phyloP scores from a whole-genome alignment of 2,888 invertebrate genomes.

The Andricus quercusramuli region DNA sequence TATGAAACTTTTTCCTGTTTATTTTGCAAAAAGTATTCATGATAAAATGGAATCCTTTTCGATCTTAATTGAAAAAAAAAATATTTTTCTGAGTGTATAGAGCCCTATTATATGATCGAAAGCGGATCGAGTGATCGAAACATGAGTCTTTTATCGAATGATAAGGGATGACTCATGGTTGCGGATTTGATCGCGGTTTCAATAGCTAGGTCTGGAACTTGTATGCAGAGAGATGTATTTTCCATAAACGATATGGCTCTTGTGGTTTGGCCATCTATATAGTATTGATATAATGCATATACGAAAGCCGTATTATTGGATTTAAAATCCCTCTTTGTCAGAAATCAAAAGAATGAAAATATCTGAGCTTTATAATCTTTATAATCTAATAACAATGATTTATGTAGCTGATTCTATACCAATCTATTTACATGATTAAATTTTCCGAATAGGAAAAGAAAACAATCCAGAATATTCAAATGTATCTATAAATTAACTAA shows the following conservation, averaged over 20 bases:
- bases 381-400: too few relatives aligned
- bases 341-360: not conserved
- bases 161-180: constrained; percentile 27
- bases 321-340: not conserved
- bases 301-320: not conserved
- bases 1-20: too few relatives aligned
- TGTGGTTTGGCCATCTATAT: not conserved
- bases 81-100: too few relatives aligned
- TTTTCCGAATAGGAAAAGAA: too few relatives aligned
- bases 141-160: constrained; percentile 9
- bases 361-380: not conserved
- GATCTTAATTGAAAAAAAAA: too few relatives aligned
- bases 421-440: too few relatives aligned
- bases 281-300: not conserved
- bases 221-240: constrained; percentile 1
- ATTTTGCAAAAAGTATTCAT: too few relatives aligned
- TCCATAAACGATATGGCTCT: constrained; percentile 10
- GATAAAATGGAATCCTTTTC: too few relatives aligned
- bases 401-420: too few relatives aligned
- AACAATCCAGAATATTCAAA: too few relatives aligned
- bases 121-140: constrained; percentile 6
- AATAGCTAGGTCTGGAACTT: not conserved
- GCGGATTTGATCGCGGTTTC: not conserved
- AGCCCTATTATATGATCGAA: not conserved
- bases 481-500: too few relatives aligned